A percentile compares a stretch with the other conserved stretches of the same genome.
Evolutionary conservation across 2,888 invertebrate genomes (phyloP).

Genomic region (Lochmaea crataegi): DNA sequence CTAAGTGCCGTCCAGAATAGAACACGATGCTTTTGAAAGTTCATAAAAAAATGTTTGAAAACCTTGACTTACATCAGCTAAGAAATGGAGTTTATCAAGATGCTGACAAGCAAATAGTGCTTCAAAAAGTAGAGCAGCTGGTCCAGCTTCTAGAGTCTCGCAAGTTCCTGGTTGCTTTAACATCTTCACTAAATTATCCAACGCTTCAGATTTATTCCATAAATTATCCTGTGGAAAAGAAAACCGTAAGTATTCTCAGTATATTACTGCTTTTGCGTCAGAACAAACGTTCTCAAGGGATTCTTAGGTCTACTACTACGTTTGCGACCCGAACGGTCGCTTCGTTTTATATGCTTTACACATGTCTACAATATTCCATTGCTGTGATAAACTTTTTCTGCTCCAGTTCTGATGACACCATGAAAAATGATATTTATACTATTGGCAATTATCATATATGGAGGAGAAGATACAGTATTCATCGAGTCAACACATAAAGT

Average conservation of each 20-base stretch:
- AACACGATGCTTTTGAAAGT: too few relatives aligned
- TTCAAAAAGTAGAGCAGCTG: constrained; percentile 52
- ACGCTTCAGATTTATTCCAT: constrained; percentile 51
- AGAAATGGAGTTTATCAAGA: constrained; percentile 48
- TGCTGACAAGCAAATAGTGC: constrained; percentile 52
- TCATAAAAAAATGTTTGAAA: not conserved
- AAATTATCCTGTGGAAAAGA: constrained; percentile 45
- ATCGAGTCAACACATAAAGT: too few relatives aligned
- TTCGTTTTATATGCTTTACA: too few relatives aligned
- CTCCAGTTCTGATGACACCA: too few relatives aligned
- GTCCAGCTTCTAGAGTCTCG: constrained; percentile 50
- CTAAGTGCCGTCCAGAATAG: too few relatives aligned
- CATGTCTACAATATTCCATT: too few relatives aligned
- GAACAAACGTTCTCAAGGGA: not conserved
- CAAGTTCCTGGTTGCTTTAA: constrained; percentile 50
- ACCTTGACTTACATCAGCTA: constrained; percentile 49
- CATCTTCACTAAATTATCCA: constrained; percentile 51
- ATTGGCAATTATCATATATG: too few relatives aligned
- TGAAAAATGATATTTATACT: too few relatives aligned
- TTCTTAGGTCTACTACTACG: too few relatives aligned
- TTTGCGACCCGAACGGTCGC: too few relatives aligned
- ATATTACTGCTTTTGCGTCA: not conserved
- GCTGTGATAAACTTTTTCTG: too few relatives aligned
- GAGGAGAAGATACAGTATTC: too few relatives aligned
- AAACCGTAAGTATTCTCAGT: not conserved